Percentiles rank a stretch among this genome's conserved stretches.
Conservation (phyloP, 2,888 invertebrate species). For the Synergus umbraculus region DNA sequence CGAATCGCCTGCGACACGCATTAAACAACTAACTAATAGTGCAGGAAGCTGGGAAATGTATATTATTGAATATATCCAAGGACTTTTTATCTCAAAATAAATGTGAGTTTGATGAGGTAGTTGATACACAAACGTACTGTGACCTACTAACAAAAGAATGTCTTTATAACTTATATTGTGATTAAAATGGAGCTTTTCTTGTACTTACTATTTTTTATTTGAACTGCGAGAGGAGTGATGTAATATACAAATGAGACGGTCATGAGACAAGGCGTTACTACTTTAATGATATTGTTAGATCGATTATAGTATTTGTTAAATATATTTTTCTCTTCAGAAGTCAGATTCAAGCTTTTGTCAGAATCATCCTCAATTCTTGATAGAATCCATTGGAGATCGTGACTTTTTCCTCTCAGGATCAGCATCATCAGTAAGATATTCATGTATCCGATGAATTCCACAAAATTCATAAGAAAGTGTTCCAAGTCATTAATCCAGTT, state of each 20-base stretch:
- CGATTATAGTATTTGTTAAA: background rate
- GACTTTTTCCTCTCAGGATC: background rate
- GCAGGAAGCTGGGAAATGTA: no score
- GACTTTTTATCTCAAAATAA: no score
- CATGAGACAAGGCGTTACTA: background rate
- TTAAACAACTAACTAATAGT: no score
- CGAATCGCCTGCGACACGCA: no score
- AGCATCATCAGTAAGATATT: background rate
- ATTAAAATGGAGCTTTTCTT: no score
- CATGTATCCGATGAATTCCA: background rate
- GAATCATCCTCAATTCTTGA: background rate
- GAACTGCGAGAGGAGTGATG: no score
- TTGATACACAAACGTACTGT: no score
- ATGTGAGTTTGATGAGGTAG: no score
- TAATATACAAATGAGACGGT: no score
- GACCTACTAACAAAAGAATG: no score
- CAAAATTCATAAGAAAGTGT: background rate
- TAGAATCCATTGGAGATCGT: background rate
- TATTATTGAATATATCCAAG: no score
- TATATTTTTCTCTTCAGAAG: background rate
- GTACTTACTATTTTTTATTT: background rate
- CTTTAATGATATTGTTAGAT: background rate
- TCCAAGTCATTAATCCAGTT: background rate
- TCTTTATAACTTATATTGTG: no score
- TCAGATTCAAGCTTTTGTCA: background rate